phyloP scores from a whole-genome alignment of 2,113 vertebrate genomes.

The Myotis brandtii region DNA sequence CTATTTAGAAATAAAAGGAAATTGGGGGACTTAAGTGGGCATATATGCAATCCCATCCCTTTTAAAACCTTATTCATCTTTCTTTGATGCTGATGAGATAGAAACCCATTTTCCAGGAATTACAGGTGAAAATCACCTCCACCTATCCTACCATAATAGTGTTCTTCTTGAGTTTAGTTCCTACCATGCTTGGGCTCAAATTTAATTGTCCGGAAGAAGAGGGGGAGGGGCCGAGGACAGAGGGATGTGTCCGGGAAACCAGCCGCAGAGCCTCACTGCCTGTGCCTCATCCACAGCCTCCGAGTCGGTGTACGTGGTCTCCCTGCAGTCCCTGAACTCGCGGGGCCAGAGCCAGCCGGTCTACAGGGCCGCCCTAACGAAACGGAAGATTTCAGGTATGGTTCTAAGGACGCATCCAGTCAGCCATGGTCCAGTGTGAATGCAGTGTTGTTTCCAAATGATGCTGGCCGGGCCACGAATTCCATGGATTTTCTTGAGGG shows the following conservation, averaged over 20 bases:
- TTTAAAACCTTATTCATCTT: background rate
- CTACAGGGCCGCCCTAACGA: conserved; percentile 89
- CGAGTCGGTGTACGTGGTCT: conserved; percentile 97
- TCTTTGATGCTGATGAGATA: background rate
- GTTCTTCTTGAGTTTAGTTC: background rate
- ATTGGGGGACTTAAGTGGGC: background rate
- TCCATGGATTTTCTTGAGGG: background rate
- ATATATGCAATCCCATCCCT: background rate
- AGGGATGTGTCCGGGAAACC: background rate
- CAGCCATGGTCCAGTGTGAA: background rate
- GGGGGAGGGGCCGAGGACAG: fast-evolving
- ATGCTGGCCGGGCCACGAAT: background rate
- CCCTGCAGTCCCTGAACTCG: conserved; percentile 92
- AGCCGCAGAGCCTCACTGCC: background rate
- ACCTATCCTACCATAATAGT: background rate
- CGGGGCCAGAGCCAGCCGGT: conserved; percentile 89
- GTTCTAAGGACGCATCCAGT: background rate
- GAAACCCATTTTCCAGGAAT: background rate
- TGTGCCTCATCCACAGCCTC: conserved; percentile 86
- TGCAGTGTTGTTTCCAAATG: background rate
- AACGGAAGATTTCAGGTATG: conserved; percentile 92
- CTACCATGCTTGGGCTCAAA: background rate
- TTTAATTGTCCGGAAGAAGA: background rate
- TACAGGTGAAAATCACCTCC: background rate
- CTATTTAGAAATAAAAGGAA: background rate